Evolutionary conservation across 2,888 invertebrate species (phyloP), one percentile per base, ranked within the genome.

Genomic region (Protophormia terraenovae): DNA sequence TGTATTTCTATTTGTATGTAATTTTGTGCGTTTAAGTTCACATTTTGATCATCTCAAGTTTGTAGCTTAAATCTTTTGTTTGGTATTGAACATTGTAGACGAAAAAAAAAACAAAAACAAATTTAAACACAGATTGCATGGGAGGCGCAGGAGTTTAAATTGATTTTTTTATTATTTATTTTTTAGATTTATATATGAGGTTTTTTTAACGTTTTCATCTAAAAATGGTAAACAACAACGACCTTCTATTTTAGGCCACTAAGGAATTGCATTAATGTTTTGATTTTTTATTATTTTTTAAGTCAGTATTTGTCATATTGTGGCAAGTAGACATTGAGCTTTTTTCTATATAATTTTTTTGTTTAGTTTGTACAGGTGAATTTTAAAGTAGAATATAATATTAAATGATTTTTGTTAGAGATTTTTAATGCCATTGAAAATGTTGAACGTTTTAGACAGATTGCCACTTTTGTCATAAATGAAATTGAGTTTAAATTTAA

Each of bases 231-330:
- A 82, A 82, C 82, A 78, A 50, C 85, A 75, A 85, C 78, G 85
- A 85, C 85, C 85, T 85, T 85, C 85, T 85, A 85, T 85, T 85
- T 85, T 82, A 85, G 82, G 85, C 85, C 85, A 85, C 85, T 79
- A 82, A 85, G 85, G 85, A 85, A 85, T 85, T 85, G 85, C 82
- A 81, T 84, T 84, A 64, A 81, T 84, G 66, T 80, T 38, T 60
- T 29, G 55, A 71, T 66, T 76, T 50, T 77, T 24, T 69, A 27
- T 22, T 24, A 16, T 45, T 50, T 24, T 24, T 58, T 55, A 22
- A 72, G 22, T 60, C 27, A 64, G 69, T 75, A 85, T 85, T 85
- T 85, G 82, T 85, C 78, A 85, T 78, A 75, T 75, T 85, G 82
- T 78, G 69, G 85, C 82, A 69, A 67, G 64, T 75, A 78, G 78